A percentile compares a stretch with the other conserved stretches of the same genome.
phyloP scores from a whole-genome alignment of 2,797 vertebrate genomes.

The Knipowitschia caucasica region DNA sequence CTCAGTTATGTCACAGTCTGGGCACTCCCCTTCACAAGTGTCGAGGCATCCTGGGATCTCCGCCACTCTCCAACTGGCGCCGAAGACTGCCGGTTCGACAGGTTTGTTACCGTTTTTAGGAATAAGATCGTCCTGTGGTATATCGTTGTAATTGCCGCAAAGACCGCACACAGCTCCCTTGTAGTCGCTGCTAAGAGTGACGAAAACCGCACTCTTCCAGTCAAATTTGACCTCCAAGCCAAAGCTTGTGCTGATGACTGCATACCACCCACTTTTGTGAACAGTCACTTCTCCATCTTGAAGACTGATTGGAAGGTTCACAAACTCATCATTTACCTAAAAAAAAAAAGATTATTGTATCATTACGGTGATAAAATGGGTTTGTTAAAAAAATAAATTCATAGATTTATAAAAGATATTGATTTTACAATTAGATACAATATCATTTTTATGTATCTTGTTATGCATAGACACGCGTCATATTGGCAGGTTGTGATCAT shows the following conservation, averaged over 20 bases:
- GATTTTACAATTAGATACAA: too few relatives aligned
- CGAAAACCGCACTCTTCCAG: conserved; percentile 54
- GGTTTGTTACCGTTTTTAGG: conserved; percentile 42
- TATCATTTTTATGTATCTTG: too few relatives aligned
- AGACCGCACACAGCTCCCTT: conserved; percentile 68
- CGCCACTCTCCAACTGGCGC: conserved; percentile 64
- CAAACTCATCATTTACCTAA: conserved; percentile 76
- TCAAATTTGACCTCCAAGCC: conserved; percentile 67
- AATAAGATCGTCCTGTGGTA: conserved; percentile 59
- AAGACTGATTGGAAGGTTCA: conserved; percentile 71
- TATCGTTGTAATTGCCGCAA: conserved; percentile 72
- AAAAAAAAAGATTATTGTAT: conserved; percentile 4
- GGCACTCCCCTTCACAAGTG: conserved; percentile 56
- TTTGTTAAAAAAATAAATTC: too few relatives aligned
- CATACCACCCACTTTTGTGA: conserved; percentile 50
- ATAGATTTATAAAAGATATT: too few relatives aligned
- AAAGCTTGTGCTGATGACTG: conserved; percentile 64
- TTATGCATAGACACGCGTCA: too few relatives aligned
- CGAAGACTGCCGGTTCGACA: conserved; percentile 35
- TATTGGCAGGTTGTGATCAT: too few relatives aligned
- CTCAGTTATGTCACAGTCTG: conserved; percentile 44
- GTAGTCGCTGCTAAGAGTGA: conserved; percentile 65
- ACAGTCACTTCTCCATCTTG: conserved; percentile 45
- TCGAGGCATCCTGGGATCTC: conserved; percentile 59
- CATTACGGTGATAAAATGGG: background rate